Percentiles rank a stretch among this genome's conserved stretches.
Evolutionary conservation across 1,140 invertebrate genomes (phyloP).

Genomic region (Drosophila bocki): DNA sequence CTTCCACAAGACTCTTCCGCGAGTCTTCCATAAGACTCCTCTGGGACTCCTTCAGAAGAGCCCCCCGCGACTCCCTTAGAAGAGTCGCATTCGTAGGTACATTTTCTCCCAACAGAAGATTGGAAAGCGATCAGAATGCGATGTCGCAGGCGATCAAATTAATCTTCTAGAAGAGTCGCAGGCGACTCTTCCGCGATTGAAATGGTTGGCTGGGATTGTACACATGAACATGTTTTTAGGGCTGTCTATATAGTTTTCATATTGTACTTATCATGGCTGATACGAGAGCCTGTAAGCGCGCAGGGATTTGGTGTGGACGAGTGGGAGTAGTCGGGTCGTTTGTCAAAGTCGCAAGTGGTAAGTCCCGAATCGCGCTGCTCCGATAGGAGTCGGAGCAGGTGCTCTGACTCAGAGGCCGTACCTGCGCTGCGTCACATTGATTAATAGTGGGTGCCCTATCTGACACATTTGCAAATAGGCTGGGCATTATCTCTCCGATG

Average conservation of each 20-base stretch:
- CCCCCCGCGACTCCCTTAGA: too few species aligned
- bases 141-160: too few species aligned
- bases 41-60: too few species aligned
- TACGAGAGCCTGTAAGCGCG: constrained; percentile 42
- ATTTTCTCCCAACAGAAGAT: too few species aligned
- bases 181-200: too few species aligned
- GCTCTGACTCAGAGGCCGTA: constrained; percentile 27
- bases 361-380: constrained; percentile 22
- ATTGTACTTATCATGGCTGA: constrained; percentile 30
- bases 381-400: constrained; percentile 23
- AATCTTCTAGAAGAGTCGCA: too few species aligned
- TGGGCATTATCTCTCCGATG: constrained; percentile 30
- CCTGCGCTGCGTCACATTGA: constrained; percentile 47
- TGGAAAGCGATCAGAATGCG: too few species aligned
- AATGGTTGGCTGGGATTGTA: background rate
- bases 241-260: constrained; percentile 3
- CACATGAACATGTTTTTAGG: constrained; percentile 6
- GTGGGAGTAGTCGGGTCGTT: constrained; percentile 45
- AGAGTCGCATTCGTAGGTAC: too few species aligned
- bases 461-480: constrained; percentile 33
- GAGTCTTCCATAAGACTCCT: too few species aligned
- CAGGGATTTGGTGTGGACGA: constrained; percentile 36
- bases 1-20: too few species aligned
- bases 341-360: constrained; percentile 48
- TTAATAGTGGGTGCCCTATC: constrained; percentile 40